Percentiles rank a stretch among this genome's conserved stretches.
Evolutionary conservation across 2,113 vertebrate species (phyloP).

Genomic region (Himantopus leucocephalus): DNA sequence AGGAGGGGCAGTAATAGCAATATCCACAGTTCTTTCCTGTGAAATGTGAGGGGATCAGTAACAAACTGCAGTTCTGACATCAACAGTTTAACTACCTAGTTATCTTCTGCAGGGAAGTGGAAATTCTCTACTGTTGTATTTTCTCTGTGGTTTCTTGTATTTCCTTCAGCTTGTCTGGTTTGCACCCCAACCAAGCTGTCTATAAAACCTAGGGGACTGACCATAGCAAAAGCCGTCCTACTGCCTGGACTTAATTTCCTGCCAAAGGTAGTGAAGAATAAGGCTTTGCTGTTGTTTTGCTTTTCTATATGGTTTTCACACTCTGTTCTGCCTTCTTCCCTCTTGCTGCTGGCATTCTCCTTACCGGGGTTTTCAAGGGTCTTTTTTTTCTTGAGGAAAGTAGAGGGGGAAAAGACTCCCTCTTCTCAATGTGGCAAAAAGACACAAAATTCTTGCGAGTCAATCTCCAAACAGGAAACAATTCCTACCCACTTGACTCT

Average conservation of each 20-base stretch:
- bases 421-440: not conserved
- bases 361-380: not conserved
- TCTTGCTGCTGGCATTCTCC: not conserved
- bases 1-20: not conserved
- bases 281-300: not conserved
- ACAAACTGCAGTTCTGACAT: not conserved
- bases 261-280: not conserved
- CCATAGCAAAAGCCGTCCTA: not conserved
- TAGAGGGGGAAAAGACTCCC: not conserved
- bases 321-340: not conserved
- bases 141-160: not conserved
- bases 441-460: not conserved
- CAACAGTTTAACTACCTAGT: not conserved
- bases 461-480: not conserved
- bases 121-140: not conserved
- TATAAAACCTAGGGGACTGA: not conserved
- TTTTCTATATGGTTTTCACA: not conserved
- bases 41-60: not conserved
- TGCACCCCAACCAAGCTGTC: not conserved
- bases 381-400: not conserved
- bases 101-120: not conserved
- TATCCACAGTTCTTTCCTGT: not conserved
- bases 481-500: not conserved
- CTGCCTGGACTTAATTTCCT: not conserved
- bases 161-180: not conserved